phyloP scores from a whole-genome alignment of 2,797 vertebrate genomes.

The Cyprinodon diabolis region DNA sequence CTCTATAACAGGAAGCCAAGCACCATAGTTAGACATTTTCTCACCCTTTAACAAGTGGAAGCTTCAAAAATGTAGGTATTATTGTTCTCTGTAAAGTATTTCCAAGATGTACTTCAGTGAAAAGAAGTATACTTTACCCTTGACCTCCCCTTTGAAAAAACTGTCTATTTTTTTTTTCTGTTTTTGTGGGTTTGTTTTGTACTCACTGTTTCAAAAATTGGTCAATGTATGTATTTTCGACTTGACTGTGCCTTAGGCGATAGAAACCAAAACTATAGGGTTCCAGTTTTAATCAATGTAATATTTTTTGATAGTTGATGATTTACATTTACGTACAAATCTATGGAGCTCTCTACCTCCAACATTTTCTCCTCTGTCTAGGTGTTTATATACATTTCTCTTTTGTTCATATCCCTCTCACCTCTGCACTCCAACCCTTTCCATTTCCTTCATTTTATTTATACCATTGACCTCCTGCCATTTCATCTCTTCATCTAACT shows the following conservation, averaged over 20 bases:
- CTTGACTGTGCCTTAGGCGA: no score
- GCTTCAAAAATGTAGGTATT: background rate
- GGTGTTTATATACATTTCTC: slow-evolving; percentile 44
- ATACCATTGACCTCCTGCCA: slow-evolving; percentile 24
- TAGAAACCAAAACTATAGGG: no score
- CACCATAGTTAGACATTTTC: background rate
- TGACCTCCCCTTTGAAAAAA: no score
- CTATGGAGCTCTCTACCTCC: slow-evolving; percentile 13
- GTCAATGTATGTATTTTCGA: no score
- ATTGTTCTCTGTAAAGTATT: no score
- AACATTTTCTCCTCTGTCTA: slow-evolving; percentile 26
- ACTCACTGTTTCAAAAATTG: no score
- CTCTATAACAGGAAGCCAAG: no score
- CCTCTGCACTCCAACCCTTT: slow-evolving; percentile 29
- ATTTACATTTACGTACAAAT: background rate
- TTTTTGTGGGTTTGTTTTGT: no score
- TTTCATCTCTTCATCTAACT: slow-evolving; percentile 20
- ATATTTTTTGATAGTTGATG: background rate
- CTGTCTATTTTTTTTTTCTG: no score
- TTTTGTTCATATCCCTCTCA: slow-evolving; percentile 29
- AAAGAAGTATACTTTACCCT: no score
- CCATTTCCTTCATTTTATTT: slow-evolving; percentile 24
- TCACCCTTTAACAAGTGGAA: background rate
- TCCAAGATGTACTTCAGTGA: no score
- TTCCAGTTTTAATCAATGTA: background rate